Evolutionary conservation across 1,140 invertebrate genomes (phyloP), one percentile per base, ranked within the genome.

Genomic region (Drosophila sechellia): DNA sequence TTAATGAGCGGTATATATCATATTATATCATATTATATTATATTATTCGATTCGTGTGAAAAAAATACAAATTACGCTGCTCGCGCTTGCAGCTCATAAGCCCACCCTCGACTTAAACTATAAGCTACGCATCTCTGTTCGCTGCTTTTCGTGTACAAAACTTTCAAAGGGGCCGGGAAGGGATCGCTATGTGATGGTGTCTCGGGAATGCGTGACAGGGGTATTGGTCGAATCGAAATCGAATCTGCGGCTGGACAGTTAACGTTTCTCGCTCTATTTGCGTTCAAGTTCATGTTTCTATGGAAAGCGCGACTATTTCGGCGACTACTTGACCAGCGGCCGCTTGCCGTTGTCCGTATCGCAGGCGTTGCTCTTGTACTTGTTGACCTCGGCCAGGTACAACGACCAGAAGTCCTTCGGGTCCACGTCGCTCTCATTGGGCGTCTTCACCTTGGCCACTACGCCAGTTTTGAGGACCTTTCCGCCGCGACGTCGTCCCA

Each of bases 321-420:
- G 54, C n/a, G 3, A 43, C 93, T 95, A 98, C 95, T 98, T 98
- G 43, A 98, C 97, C 52, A 98, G 93, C 12, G 97, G 97, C 77
- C 97, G 94, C 49, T 96, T 98, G 92, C 97, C 98, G 76, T 97
- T 95, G 90, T 98, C 97, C 87, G 98, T 97, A 91, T 98, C 96
- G 92, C 97, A 98, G 57, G 96, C 97, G 48, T 96, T 96, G 91
- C 97, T 96, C 90, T 97, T 95, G 84, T 98, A 98, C 85, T 96
- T 96, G 90, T 97, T 96, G 6, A 98, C 97, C 94, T 98, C 97
- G 27, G 96, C 96, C 95, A 98, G 96, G 85, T 98, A 98, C 3
- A 97, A 92, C 0, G 97, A 96, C 97, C 97, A 98, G 6, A 97
- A 96, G 93, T 98, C 97, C 91, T 96, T 96, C 0, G 95, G 95